Evolutionary conservation across 2,888 invertebrate genomes (phyloP).

Genomic region (Limnephilus auricula): DNA sequence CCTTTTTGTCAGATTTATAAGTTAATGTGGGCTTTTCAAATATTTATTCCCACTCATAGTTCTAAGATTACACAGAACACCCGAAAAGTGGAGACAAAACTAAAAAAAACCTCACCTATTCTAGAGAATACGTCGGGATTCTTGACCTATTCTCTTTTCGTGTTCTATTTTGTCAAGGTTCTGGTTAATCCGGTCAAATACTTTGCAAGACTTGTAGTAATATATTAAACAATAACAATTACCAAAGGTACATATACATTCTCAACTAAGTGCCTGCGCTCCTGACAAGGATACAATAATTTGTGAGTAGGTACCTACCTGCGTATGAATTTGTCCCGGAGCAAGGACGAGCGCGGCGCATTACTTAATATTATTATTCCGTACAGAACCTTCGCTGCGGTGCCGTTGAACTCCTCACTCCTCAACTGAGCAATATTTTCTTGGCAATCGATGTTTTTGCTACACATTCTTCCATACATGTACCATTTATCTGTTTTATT

Average conservation of each 20-base stretch:
- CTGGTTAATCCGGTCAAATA: no score
- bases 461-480: conserved; percentile 21
- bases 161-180: no score
- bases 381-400: not conserved
- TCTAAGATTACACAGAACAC: no score
- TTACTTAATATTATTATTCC: not conserved
- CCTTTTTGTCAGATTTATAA: no score
- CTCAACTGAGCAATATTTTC: conserved; percentile 28
- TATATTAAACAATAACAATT: no score
- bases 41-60: no score
- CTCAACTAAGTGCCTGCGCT: not conserved
- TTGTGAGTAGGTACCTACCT: not conserved
- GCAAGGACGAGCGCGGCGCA: conserved; percentile 25
- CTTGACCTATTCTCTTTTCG: no score
- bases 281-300: not conserved
- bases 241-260: not conserved
- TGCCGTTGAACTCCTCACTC: conserved; percentile 24
- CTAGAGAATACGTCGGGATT: no score
- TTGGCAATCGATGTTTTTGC: conserved; percentile 15
- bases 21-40: no score
- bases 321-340: conserved; percentile 5
- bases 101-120: no score
- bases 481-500: conserved; percentile 6
- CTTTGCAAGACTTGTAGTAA: no score
- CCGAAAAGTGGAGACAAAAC: no score